Evolutionary conservation across 1,140 invertebrate species (phyloP), one percentile per base, ranked within the genome.

Genomic region (Ostrea denselamellosa): DNA sequence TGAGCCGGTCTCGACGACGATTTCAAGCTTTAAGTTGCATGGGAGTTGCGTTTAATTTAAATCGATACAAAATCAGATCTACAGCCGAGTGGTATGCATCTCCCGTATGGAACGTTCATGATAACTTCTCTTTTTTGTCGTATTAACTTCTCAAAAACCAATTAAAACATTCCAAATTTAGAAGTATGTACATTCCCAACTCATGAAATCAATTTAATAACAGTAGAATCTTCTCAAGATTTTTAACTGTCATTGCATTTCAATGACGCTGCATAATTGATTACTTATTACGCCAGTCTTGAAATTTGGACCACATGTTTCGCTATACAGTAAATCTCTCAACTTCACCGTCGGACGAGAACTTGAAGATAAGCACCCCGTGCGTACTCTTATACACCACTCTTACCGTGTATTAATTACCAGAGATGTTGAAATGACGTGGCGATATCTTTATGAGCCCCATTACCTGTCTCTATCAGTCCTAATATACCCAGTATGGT

Each of bases 201-300:
- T 77, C 68, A 34, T 77, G 68, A 77, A 77, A 77, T 77, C 68
- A 77, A 77, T 77, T 77, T 77, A 77, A 77, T 77, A 77, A 77
- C 68, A 14, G 68, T 25, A 12, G 28, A 77, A 77, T 77, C 68
- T 77, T 77, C 68, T 77, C 68, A 77, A 77, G 28, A 77, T 77
- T 77, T 12, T 77, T 77, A 77, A 77, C 68, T 77, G 68, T 77
- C 68, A 77, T 77, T 77, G 68, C 68, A 28, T 77, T 77, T 77
- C 68, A 77, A 77, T 77, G 25, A 77, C 25, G 25, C 68, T 22
- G 22, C 14, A 77, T 77, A 77, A 77, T 77, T 77, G 68, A 77
- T 77, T 77, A 77, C 68, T 25, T 77, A 77, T 77, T 62, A 10
- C 68, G 28, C 68, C 22, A 28, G 25, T 77, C 68, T 77, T 77